Conservation (phyloP, 2,113 vertebrate genomes). For the Rostratula benghalensis region DNA sequence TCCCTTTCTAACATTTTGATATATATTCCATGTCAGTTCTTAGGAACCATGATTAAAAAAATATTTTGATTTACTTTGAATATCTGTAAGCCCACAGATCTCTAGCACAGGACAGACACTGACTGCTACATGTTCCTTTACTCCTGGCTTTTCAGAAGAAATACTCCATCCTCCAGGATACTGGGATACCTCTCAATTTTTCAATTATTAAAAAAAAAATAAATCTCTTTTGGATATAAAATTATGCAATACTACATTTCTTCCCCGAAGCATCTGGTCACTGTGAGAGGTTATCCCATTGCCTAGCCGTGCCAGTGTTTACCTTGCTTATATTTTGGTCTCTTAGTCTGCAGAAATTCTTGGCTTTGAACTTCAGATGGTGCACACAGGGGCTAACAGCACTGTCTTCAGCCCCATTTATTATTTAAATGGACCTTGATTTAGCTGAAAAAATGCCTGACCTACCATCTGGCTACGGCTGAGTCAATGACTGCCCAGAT, state of each 20-base stretch:
- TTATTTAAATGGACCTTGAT: neutral
- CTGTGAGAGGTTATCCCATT: neutral
- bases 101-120: neutral
- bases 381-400: neutral
- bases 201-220: neutral
- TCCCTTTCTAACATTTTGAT: neutral
- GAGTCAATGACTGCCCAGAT: neutral
- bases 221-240: neutral
- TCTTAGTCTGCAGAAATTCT: neutral
- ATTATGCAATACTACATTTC: neutral
- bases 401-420: neutral
- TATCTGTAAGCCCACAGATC: neutral
- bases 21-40: neutral
- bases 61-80: neutral
- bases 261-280: conserved; percentile 7
- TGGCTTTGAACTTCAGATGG: neutral
- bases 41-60: neutral
- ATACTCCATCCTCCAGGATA: neutral
- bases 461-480: neutral
- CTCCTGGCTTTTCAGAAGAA: neutral
- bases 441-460: neutral
- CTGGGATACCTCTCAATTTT: neutral
- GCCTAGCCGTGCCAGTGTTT: neutral
- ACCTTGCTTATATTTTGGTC: neutral
- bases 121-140: neutral